phyloP scores from a whole-genome alignment of 37 sponge, comb jelly and placozoan genomes.

The Spongia lamella region DNA sequence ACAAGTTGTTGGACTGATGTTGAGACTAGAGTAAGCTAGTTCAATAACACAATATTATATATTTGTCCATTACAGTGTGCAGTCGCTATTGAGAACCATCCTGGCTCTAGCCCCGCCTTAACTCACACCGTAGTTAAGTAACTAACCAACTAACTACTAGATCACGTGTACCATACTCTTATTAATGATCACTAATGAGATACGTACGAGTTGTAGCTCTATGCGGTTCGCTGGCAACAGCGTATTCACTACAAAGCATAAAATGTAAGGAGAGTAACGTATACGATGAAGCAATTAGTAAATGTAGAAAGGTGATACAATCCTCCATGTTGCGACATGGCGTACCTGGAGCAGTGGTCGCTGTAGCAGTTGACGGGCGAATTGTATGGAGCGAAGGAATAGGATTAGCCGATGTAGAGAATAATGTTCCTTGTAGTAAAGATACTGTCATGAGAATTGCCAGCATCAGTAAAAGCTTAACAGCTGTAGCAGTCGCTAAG shows the following conservation, averaged over 20 bases:
- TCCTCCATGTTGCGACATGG: constrained; percentile 48
- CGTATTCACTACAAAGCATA: too few relatives aligned
- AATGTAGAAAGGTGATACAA: constrained; percentile 5
- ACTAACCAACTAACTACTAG: too few relatives aligned
- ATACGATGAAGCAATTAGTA: too few relatives aligned
- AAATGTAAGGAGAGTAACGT: too few relatives aligned
- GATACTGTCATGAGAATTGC: constrained; percentile 87
- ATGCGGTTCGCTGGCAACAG: too few relatives aligned
- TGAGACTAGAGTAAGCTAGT: constrained; percentile 63
- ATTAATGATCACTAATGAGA: too few relatives aligned
- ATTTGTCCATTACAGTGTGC: constrained; percentile 53
- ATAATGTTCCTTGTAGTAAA: constrained; percentile 47
- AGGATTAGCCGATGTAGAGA: constrained; percentile 84
- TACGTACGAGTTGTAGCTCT: too few relatives aligned
- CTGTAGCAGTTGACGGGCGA: constrained; percentile 64
- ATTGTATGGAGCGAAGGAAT: constrained; percentile 70
- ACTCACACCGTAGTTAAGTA: constrained; percentile 16
- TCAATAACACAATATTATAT: background rate
- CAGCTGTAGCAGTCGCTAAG: constrained; percentile 69
- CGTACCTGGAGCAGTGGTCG: constrained; percentile 69
- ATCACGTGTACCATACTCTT: too few relatives aligned
- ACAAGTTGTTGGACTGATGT: constrained; percentile 59
- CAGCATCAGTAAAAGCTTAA: constrained; percentile 87
- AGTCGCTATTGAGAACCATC: constrained; percentile 59
- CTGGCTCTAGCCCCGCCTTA: constrained; percentile 55